Percentiles rank a stretch among this genome's conserved stretches.
Evolutionary conservation across 2,113 vertebrate species (phyloP).

Genomic region (Manacus vitellinus): DNA sequence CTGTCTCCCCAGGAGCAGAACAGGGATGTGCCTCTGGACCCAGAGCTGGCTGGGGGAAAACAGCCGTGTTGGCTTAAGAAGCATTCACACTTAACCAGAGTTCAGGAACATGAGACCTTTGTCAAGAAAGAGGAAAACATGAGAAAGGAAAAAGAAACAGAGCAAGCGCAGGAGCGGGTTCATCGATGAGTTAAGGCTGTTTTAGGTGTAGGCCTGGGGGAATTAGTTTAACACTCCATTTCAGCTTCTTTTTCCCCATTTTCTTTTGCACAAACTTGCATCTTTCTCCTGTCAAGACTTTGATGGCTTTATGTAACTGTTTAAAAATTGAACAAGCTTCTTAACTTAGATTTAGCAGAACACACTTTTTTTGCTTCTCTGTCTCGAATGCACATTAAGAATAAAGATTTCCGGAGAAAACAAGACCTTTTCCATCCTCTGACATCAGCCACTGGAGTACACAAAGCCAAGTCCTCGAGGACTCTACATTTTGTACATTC

Average conservation of each 20-base stretch:
- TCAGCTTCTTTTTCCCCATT: slow-evolving; percentile 29
- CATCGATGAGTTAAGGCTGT: slow-evolving; percentile 13
- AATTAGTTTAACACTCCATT: slow-evolving; percentile 55
- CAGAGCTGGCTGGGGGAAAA: not conserved
- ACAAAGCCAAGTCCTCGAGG: slow-evolving; percentile 52
- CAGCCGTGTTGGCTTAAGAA: not conserved
- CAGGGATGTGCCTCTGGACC: not conserved
- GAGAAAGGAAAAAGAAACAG: not conserved
- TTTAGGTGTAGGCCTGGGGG: slow-evolving; percentile 59
- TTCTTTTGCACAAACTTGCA: slow-evolving; percentile 39
- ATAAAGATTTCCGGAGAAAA: slow-evolving; percentile 40
- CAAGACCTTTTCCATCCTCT: slow-evolving; percentile 52
- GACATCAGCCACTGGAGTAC: slow-evolving; percentile 30
- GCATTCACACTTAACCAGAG: not conserved
- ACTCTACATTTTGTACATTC: slow-evolving; percentile 35
- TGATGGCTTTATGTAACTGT: slow-evolving; percentile 76
- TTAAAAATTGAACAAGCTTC: slow-evolving; percentile 77
- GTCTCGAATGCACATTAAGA: slow-evolving; percentile 52
- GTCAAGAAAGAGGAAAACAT: not conserved
- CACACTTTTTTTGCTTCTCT: slow-evolving; percentile 7
- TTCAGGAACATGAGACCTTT: not conserved
- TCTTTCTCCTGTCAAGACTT: slow-evolving; percentile 64
- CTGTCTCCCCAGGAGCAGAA: not conserved
- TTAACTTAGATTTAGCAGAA: slow-evolving; percentile 69
- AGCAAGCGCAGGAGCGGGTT: not conserved